These are phyloP conservation scores for Lampris incognitus DNA, from an alignment of 2,113 vertebrate species.

Conservation along the genomic window DNA sequence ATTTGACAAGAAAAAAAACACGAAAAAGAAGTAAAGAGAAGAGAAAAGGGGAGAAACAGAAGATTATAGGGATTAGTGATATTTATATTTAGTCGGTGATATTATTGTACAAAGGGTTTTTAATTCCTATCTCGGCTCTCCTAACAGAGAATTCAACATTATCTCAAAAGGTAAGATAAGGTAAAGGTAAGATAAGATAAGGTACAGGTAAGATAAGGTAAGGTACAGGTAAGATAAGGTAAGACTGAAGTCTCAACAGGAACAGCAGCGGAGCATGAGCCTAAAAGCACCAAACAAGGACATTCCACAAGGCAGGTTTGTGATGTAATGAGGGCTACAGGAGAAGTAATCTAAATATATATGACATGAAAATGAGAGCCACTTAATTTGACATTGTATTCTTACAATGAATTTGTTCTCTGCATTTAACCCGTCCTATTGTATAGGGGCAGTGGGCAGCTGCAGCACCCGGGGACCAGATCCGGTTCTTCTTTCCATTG, in stretches of 20 bases:
- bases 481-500: too few species aligned
- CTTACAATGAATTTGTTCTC: too few species aligned
- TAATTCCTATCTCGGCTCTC: background rate
- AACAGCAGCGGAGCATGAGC: conserved; percentile 14
- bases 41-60: background rate
- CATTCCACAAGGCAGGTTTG: background rate
- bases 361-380: too few species aligned
- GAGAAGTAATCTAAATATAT: background rate
- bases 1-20: too few species aligned
- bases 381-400: too few species aligned
- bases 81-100: background rate
- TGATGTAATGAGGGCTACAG: background rate
- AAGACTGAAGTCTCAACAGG: background rate
- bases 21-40: background rate
- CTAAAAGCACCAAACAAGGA: conserved; percentile 39
- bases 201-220: too few species aligned
- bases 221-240: too few species aligned
- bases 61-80: background rate
- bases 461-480: too few species aligned
- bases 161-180: background rate
- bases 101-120: background rate
- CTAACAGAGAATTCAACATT: background rate
- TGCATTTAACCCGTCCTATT: too few species aligned
- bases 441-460: too few species aligned
- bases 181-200: background rate